Evolutionary conservation across 2,113 vertebrate genomes (phyloP), one percentile per base, ranked within the genome.

Genomic region (Tyrannus savana): DNA sequence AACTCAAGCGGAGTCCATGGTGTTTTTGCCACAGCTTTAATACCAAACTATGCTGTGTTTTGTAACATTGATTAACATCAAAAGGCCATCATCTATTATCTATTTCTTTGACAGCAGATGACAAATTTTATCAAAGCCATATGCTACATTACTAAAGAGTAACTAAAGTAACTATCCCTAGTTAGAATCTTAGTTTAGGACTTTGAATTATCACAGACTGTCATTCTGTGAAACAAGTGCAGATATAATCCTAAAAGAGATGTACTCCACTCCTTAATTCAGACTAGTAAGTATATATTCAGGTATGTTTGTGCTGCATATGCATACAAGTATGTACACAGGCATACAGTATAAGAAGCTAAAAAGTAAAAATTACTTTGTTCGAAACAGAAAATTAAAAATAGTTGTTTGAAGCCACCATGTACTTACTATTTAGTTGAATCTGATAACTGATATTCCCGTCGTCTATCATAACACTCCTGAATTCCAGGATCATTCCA

Each of bases 401-500:
- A 31, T 4, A 49, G 5, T 27, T 85, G 19, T 85, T 73, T 31
- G 50, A 35, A 5, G 8, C 30, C 67, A 44, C 55, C 19, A 37
- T 91, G 59, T 97, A 98, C 99, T 99, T 97, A 99, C 99, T 99
- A 99, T 98, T 99, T 99, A 88, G 99, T 99, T 69, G 99, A 99
- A 97, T 99, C 99, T 14, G 99, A 99, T 71, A 99, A 98, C 23
- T 99, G 99, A 97, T 99, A 99, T 84, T 99, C 99, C 95, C 99
- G 98, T 97, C 99, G 98, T 92, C 99, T 98, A 19, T 99, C 99
- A 4, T 99, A 99, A 93, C 98, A 98, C 85, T 99, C 98, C 97
- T 99, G 99, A 97, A 99, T 99, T 80, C 99, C 99, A 49, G 98
- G 98, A 89, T 99, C 99, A 66, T 98, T 99, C 99, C 99, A 99